Base-by-base conservation (phyloP, 2,113 vertebrate genomes). In the Ginglymostoma cirratum region DNA sequence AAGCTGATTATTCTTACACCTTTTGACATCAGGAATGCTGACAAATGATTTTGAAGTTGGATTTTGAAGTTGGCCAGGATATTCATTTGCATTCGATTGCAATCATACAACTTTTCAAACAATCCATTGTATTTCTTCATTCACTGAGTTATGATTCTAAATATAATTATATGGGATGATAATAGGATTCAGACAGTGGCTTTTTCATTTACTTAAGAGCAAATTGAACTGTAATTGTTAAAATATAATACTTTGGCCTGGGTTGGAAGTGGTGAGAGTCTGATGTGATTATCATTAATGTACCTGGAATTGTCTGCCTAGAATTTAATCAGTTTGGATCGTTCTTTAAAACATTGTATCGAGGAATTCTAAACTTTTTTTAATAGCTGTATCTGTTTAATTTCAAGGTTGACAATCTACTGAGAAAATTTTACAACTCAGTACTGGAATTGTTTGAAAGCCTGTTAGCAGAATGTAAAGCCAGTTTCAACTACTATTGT, bases 321-420 rank as follows among this genome's bases (percentile, higher is more conserved):
- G 86, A 52, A 52, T 89, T 89, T 65, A 61, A 92, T n/a, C 55
- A 65, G 2, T 30, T 65, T 65, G 52, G 87, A 61, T 92, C 12
- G 3, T 92, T 92, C 30, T 65, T 65, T 92, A 61, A 92, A 92
- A 70, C 2, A 70, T 38, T 27, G 27, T 24, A 70, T 42, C 15
- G 38, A 94, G 21, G 93, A 14, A 52, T 95, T 52, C 69, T 15
- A n/a, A 72, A 14, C 48, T 72, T 14, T 70, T 48, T 48, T 48
- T 48, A 48, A 48, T 48, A 48, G 38, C 19, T 95, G 23, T 48
- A 27, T 89, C 67, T 95, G 45, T 45, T 70, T 67, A 17, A 12
- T 52, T 95, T 95, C 66, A 45, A 95, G 94, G 52, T 72, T 72
- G 42, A 95, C 27, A 48, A 95, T 30, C 69, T 72, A 52, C 87